Conservation (phyloP, 2,888 invertebrate genomes). For the Brenthis ino region DNA sequence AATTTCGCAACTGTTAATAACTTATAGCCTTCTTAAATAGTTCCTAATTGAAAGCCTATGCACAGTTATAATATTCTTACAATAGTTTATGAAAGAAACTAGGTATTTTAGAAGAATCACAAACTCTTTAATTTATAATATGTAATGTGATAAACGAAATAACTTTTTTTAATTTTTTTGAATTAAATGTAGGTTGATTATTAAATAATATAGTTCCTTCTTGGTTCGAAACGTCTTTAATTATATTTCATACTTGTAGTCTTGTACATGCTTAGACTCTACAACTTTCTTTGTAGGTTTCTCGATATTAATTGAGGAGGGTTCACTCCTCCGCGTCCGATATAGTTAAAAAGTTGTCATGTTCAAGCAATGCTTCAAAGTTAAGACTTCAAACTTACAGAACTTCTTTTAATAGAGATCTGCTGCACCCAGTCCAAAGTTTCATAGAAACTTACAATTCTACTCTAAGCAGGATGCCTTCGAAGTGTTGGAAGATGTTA, state of each 20-base stretch:
- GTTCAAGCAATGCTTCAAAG: not conserved
- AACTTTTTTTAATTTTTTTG: too few relatives aligned
- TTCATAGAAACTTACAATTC: not conserved
- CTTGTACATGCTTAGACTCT: not conserved
- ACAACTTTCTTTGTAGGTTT: not conserved
- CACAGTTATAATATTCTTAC: too few relatives aligned
- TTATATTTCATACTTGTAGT: too few relatives aligned
- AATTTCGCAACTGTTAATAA: too few relatives aligned
- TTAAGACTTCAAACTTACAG: constrained; percentile 1
- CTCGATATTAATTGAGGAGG: constrained; percentile 13
- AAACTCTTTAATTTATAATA: too few relatives aligned
- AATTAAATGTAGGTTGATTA: not conserved
- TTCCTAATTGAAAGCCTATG: too few relatives aligned
- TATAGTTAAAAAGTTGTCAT: constrained; percentile 15
- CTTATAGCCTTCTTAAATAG: too few relatives aligned
- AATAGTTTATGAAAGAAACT: too few relatives aligned
- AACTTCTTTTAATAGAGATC: constrained; percentile 2
- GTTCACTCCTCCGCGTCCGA: constrained; percentile 10
- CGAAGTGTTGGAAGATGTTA: not conserved
- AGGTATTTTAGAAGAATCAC: too few relatives aligned
- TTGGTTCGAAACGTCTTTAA: constrained; percentile 3
- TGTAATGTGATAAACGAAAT: too few relatives aligned
- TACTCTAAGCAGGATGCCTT: not conserved
- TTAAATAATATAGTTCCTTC: not conserved
- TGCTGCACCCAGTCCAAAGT: constrained; percentile 1